phyloP scores from a whole-genome alignment of 1,140 invertebrate species.

The Eriocheir sinensis region DNA sequence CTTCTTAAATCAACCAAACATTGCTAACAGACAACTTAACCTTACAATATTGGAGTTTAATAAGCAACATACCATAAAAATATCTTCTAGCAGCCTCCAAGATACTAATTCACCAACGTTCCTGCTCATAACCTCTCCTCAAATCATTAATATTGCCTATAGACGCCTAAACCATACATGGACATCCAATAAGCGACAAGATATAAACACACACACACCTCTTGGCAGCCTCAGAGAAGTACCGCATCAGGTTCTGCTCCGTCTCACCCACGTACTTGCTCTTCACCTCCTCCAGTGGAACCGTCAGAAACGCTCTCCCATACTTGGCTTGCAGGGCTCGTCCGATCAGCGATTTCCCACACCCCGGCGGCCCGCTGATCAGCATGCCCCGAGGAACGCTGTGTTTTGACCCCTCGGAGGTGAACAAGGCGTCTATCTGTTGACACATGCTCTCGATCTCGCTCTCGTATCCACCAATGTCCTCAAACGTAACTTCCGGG shows the following conservation, averaged over 20 bases:
- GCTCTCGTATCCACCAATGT: slow-evolving; percentile 60
- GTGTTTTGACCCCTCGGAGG: background rate
- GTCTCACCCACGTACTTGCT: slow-evolving; percentile 68
- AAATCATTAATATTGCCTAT: background rate
- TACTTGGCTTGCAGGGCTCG: slow-evolving; percentile 65
- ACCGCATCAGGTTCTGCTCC: slow-evolving; percentile 62
- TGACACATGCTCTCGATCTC: slow-evolving; percentile 43
- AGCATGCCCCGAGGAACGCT: slow-evolving; percentile 60
- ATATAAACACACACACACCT: slow-evolving; percentile 11
- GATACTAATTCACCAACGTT: too few species aligned
- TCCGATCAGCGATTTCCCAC: slow-evolving; percentile 67
- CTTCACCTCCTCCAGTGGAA: slow-evolving; percentile 54
- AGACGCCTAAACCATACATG: background rate
- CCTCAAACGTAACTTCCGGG: slow-evolving; percentile 28
- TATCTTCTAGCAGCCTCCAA: too few species aligned
- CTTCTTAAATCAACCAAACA: too few species aligned
- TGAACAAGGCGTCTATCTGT: slow-evolving; percentile 59
- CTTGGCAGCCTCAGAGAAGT: slow-evolving; percentile 36
- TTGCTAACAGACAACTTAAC: too few species aligned
- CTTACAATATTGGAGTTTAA: too few species aligned
- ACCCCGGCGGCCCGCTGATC: slow-evolving; percentile 68
- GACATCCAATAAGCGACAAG: background rate
- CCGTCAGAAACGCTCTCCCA: slow-evolving; percentile 34
- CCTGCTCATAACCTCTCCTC: too few species aligned
- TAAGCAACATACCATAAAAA: too few species aligned